phyloP scores from a whole-genome alignment of 2,113 vertebrate genomes.

The Microcebus lehilahytsara region DNA sequence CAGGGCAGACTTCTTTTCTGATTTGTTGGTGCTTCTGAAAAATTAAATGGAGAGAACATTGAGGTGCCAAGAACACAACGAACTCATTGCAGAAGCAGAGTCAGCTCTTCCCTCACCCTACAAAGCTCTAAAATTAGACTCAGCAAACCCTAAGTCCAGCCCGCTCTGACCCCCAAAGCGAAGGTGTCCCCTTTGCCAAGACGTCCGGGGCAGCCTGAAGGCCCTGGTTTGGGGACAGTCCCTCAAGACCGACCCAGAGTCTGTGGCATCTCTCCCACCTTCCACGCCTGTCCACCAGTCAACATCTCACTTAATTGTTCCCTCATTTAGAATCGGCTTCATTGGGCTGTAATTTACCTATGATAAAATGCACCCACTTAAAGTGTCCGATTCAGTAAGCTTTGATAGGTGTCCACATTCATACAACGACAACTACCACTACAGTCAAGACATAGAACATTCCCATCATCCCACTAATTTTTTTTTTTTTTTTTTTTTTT shows the following conservation, averaged over 20 bases:
- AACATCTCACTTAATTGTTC: background rate
- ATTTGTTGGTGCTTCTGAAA: conserved; percentile 67
- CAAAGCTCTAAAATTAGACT: background rate
- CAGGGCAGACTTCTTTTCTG: conserved; percentile 62
- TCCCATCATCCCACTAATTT: too few relatives aligned
- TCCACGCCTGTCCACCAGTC: background rate
- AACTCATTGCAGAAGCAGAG: conserved; percentile 4
- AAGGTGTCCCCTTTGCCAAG: background rate
- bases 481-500: too few relatives aligned
- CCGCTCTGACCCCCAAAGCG: background rate
- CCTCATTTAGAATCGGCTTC: background rate
- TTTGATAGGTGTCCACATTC: background rate
- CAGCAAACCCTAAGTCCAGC: background rate
- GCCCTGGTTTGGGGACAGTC: background rate
- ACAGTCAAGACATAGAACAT: background rate
- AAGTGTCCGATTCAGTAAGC: background rate
- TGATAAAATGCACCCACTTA: background rate
- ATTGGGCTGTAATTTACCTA: background rate
- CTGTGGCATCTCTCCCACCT: background rate
- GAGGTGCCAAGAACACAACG: conserved; percentile 50
- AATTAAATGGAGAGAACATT: conserved; percentile 68
- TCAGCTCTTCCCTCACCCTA: background rate
- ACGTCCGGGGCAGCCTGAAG: background rate
- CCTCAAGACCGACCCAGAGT: background rate
- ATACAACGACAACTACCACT: too few relatives aligned